Evolutionary conservation across 2,888 invertebrate genomes (phyloP).

Genomic region (Celastrina argiolus): DNA sequence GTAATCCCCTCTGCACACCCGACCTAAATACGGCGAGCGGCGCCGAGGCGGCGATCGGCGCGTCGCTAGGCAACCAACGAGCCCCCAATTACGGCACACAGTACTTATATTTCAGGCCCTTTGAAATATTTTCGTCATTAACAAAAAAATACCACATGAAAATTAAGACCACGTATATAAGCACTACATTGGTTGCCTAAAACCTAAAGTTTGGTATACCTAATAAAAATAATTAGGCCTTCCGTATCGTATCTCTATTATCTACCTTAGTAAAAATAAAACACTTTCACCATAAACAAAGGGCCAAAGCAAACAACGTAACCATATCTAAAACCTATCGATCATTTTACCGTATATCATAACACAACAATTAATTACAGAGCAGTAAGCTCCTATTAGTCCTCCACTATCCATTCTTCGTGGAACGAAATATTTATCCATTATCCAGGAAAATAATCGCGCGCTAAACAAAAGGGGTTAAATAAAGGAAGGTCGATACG

Average conservation of each 20-base stretch:
- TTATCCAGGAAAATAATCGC: slow-evolving; percentile 14
- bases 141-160: neutral
- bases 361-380: neutral
- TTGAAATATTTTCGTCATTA: slow-evolving; percentile 10
- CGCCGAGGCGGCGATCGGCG: slow-evolving; percentile 26
- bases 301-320: too few relatives aligned
- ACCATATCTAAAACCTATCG: too few relatives aligned
- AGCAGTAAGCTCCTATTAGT: neutral
- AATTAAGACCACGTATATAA: neutral
- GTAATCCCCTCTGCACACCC: slow-evolving; percentile 20
- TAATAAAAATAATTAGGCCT: neutral
- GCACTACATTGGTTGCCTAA: neutral
- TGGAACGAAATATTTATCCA: slow-evolving; percentile 14
- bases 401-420: neutral
- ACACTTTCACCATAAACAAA: too few relatives aligned
- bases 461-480: slow-evolving; percentile 22
- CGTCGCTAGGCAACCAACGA: slow-evolving; percentile 29
- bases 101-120: slow-evolving; percentile 12
- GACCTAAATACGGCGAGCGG: slow-evolving; percentile 21
- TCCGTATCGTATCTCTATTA: neutral
- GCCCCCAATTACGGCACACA: slow-evolving; percentile 24
- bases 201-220: neutral
- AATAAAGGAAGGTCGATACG: slow-evolving; percentile 19
- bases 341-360: too few relatives aligned
- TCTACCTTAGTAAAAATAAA: too few relatives aligned